phyloP scores from a whole-genome alignment of 2,113 vertebrate species.

The Ophthalmolycus amberensis region DNA sequence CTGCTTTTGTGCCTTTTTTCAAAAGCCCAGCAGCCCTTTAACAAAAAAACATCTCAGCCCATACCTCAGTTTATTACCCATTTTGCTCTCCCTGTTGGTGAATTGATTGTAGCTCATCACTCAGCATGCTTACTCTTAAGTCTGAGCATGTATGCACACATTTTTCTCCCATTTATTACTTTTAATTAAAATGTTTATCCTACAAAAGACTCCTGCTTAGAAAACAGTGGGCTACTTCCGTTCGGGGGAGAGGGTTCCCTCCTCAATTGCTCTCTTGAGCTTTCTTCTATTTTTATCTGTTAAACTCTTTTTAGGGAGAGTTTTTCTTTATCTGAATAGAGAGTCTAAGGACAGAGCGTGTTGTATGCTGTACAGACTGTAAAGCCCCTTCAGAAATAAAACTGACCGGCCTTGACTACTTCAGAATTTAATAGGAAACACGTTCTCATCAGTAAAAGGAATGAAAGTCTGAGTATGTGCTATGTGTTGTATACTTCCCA shows the following conservation, averaged over 20 bases:
- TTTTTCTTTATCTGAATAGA: not conserved
- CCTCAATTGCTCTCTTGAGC: not conserved
- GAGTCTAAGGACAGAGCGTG: not conserved
- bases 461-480: not conserved
- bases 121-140: not conserved
- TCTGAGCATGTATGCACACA: not conserved
- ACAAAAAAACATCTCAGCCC: not conserved
- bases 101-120: not conserved
- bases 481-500: not conserved
- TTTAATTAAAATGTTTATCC: constrained; percentile 1
- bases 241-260: not conserved
- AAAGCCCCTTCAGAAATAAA: not conserved
- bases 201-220: not conserved
- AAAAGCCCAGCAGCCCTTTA: constrained; percentile 15
- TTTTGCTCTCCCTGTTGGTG: not conserved
- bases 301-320: not conserved
- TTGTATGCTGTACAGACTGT: not conserved
- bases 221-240: not conserved
- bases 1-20: constrained; percentile 18
- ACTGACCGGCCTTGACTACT: not conserved
- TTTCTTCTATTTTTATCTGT: not conserved
- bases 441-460: not conserved
- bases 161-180: not conserved
- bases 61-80: not conserved
- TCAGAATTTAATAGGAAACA: constrained; percentile 10